phyloP scores from a whole-genome alignment of 1,140 invertebrate genomes.

The Hestina assimilis region DNA sequence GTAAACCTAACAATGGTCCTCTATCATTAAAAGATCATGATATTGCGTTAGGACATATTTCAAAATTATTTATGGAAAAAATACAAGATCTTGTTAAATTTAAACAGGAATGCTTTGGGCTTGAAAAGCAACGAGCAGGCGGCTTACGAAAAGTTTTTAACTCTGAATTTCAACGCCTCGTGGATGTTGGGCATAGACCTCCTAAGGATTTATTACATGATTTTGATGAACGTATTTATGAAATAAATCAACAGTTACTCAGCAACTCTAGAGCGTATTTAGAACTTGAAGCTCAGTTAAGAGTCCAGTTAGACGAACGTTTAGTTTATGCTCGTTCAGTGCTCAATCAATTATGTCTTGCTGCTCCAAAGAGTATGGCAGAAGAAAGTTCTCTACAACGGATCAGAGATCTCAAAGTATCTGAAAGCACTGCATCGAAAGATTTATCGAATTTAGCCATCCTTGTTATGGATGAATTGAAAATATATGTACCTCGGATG shows the following conservation, averaged over 20 bases:
- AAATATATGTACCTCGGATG: slow-evolving; percentile 34
- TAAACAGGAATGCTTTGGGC: slow-evolving; percentile 40
- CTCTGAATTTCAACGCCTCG: slow-evolving; percentile 44
- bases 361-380: background rate
- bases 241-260: slow-evolving; percentile 61
- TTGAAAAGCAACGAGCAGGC: slow-evolving; percentile 54
- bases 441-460: slow-evolving; percentile 12
- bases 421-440: background rate
- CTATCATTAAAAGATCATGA: slow-evolving; percentile 31
- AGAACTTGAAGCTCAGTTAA: slow-evolving; percentile 48
- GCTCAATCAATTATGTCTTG: slow-evolving; percentile 50
- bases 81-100: slow-evolving; percentile 40
- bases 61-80: slow-evolving; percentile 29
- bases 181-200: slow-evolving; percentile 42
- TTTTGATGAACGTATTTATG: slow-evolving; percentile 57
- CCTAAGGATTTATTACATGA: slow-evolving; percentile 55
- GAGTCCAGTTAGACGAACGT: slow-evolving; percentile 43
- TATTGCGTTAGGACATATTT: slow-evolving; percentile 36
- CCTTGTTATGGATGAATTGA: slow-evolving; percentile 34
- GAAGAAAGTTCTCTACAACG: background rate
- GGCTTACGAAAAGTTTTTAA: slow-evolving; percentile 43
- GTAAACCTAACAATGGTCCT: background rate
- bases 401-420: background rate
- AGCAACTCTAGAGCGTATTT: slow-evolving; percentile 54
- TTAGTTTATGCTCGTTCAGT: slow-evolving; percentile 35